Evolutionary conservation across 2,113 vertebrate species (phyloP), one percentile per base, ranked within the genome.

Genomic region (Syrmaticus mikado): DNA sequence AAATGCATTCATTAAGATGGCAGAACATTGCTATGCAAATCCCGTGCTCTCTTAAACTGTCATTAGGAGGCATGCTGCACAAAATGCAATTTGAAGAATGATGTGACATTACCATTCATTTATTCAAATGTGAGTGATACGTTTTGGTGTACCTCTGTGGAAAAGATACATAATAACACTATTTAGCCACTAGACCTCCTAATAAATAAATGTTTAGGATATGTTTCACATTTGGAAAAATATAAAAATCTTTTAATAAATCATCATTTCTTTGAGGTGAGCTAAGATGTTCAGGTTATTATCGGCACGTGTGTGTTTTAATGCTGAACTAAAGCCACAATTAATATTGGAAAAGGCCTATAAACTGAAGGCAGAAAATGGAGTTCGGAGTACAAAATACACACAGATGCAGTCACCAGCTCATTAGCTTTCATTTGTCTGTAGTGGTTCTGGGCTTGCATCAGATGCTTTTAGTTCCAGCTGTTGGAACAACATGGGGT

Each of bases 1-100:
- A 90, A 92, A 87, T 86, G 88, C 65, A 76, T 85, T 95, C 92
- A 94, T 96, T 94, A 93, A 89, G 90, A 71, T 93, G 92, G 79
- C 61, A 93, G 78, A 94, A 82, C 41, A 84, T 95, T 85, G 60
- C 92, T 80, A 87, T 95, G 92, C 85, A 94, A 96, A 96, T 87
- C 55, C 79, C 22, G 62, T 50, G 82, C 76, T 89, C 68, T 88
- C 90, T 90, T 92, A 92, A 95, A 88, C 80, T 96, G 68, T 92
- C 90, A 91, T 94, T 95, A 95, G 74, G 62, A 92, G 80, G 73
- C 90, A 87, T 91, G 68, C 84, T 92, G 79, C 62, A 87, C 75
- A 82, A 92, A 92, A 90, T 64, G 82, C 58, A 75, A 28, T 74
- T 83, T 92, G 81, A 87, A 84, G 86, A 87, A 80, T 58, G 72